These are phyloP conservation scores for Orchesella flavescens DNA, from an alignment of 2,888 invertebrate species.

Conservation along the genomic window DNA sequence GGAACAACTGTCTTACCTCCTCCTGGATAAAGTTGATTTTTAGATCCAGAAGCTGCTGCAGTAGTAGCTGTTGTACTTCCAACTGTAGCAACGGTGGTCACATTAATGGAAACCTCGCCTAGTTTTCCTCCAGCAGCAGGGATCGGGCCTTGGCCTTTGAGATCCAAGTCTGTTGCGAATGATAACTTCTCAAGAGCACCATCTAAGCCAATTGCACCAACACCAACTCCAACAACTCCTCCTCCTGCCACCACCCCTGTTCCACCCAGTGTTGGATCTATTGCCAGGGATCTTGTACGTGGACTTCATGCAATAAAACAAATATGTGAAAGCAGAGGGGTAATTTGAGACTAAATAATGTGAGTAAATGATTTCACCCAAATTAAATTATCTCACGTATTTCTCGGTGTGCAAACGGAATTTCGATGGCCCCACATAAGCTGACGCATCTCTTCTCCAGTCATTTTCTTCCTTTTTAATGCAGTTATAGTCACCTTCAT, in stretches of 20 bases:
- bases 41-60: slow-evolving; percentile 27
- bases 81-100: slow-evolving; percentile 54
- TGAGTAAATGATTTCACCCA: too few species aligned
- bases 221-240: slow-evolving; percentile 1
- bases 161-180: slow-evolving; percentile 47
- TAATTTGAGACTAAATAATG: too few species aligned
- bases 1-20: slow-evolving; percentile 12
- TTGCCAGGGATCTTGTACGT: slow-evolving; percentile 63
- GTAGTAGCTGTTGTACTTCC: slow-evolving; percentile 71
- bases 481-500: slow-evolving; percentile 91
- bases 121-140: too few species aligned
- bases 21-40: slow-evolving; percentile 30
- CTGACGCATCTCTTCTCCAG: slow-evolving; percentile 88
- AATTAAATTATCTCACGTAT: slow-evolving; percentile 25
- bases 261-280: slow-evolving; percentile 21
- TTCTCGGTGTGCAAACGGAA: slow-evolving; percentile 85
- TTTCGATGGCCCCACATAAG: slow-evolving; percentile 91
- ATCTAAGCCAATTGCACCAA: slow-evolving; percentile 55
- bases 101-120: background rate
- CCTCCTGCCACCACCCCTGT: too few species aligned
- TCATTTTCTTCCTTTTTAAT: slow-evolving; percentile 86
- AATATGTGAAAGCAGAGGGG: background rate
- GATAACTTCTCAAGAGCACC: slow-evolving; percentile 73
- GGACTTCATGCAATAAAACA: slow-evolving; percentile 53
- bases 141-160: background rate